phyloP scores from a whole-genome alignment of 30 jellyfish, hydroid and myxozoan species.

The Aurelia aurita region DNA sequence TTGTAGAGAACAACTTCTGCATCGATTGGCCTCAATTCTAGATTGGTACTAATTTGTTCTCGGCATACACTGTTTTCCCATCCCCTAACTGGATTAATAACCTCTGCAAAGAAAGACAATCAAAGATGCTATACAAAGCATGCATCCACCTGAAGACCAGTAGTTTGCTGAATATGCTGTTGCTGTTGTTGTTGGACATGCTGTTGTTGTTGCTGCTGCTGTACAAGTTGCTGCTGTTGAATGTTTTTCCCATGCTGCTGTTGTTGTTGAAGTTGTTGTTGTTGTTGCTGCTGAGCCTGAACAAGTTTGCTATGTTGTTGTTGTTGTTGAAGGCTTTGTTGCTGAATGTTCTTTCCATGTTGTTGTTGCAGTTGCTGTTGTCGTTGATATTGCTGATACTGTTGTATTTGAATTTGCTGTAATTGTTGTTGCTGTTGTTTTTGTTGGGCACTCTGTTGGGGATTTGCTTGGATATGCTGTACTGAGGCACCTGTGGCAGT shows the following conservation, averaged over 20 bases:
- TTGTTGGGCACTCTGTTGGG: slow-evolving; percentile 38
- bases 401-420: slow-evolving; percentile 34
- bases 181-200: slow-evolving; percentile 39
- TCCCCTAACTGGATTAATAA: too few species aligned
- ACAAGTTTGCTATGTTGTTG: slow-evolving; percentile 36
- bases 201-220: slow-evolving; percentile 48
- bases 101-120: too few species aligned
- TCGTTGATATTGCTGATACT: slow-evolving; percentile 20
- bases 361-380: slow-evolving; percentile 49
- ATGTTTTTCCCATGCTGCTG: slow-evolving; percentile 43
- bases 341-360: slow-evolving; percentile 44
- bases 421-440: slow-evolving; percentile 50
- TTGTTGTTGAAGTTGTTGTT: slow-evolving; percentile 66
- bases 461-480: slow-evolving; percentile 52
- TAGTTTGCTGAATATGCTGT: slow-evolving; percentile 54
- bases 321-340: slow-evolving; percentile 42
- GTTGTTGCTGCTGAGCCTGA: slow-evolving; percentile 26
- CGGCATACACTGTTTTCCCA: too few species aligned
- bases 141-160: slow-evolving; percentile 61
- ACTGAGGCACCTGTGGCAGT: slow-evolving; percentile 42
- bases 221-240: slow-evolving; percentile 29
- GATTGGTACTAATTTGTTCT: too few species aligned
- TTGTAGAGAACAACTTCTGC: too few species aligned
- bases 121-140: too few species aligned
- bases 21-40: too few species aligned